Base-by-base conservation (phyloP, 2,797 vertebrate species). In the Glyptemys insculpta region DNA sequence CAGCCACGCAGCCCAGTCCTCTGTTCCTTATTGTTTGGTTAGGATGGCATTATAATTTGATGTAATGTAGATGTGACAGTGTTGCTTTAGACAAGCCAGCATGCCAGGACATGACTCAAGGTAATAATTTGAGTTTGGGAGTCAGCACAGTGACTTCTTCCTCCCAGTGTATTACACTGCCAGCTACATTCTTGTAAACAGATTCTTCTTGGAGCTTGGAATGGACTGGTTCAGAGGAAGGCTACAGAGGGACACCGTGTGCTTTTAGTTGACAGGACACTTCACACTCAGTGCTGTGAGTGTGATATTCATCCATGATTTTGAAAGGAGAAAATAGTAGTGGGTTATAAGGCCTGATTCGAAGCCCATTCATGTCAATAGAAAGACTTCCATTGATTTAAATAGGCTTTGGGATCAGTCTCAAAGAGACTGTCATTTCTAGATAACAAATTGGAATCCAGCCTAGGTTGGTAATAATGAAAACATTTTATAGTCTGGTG, bases 401-500 rank as follows among this genome's bases (percentile, higher is more conserved):
- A 83, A 37, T 80, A 92, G 62, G 34, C 50, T 94, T 94, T 92
- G 81, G 81, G 56, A 76, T 37, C 68, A 54, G 59, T 83, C 59
- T 5, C 57, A n/a, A 14, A 54, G 53, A 84, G 19, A 16, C 41
- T 82, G 52, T 59, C 50, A 34, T 16, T 83, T 92, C 56, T 78
- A 29, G n/a, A 2, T 87, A 81, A 65, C 86, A 89, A 87, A 54
- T 4, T 87, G 87, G 89, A 96, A 65, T 59, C 29, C 62, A 87
- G 87, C 90, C 83, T 96, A 89, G 83, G 62, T 29, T 92, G 54
- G 81, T n/a, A 84, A 52, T 89, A 82, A 65, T 65, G 87, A 86
- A 86, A 83, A 86, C 52, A 2, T 90, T 87, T 88, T 87, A 78
- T 54, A 94, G 27, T 65, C 94, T 96, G 94, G 93, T 88, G 93